Base-by-base conservation (phyloP, 2,113 vertebrate genomes). In the Pavo muticus region DNA sequence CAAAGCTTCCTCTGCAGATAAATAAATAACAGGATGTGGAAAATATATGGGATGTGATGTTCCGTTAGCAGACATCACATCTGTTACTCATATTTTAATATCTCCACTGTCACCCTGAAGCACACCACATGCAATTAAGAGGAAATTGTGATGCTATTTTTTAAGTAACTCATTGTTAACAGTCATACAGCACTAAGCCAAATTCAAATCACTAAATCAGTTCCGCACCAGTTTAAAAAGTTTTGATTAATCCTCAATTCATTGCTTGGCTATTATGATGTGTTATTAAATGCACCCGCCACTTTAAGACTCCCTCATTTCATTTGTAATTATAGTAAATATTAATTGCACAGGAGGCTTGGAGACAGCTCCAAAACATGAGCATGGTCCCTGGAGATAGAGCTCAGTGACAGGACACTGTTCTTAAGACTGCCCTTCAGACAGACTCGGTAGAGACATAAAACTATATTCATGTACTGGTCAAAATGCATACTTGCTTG, bases 61-160 rank as follows among this genome's bases (percentile, higher is more conserved):
- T 68, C 92, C 77, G 86, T 86, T 84, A 92, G 87, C 84, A 74
- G 91, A 82, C 65, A 87, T 45, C 94, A 93, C 95, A 96, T 94
- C 94, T 97, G 95, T 96, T 91, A 81, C 81, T 97, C 91, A 84
- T 89, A 95, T 96, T 97, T 95, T 95, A 96, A 76, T 97, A 93
- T 93, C 89, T 95, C 90, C 72, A 52, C 42, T 74, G 60, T 94
- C 95, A 94, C 63, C 90, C 94, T 76, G 70, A 71, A 96, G 95
- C 73, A 76, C 45, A 88, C 29, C 57, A 67, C 35, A 40, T 54
- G 64, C 92, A 93, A 96, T 96, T 96, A 96, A 92, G 80, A 96
- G 91, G 73, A 95, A 97, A 97, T 32, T 82, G 84, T 64, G 82
- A 37, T 32, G 87, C 64, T 63, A 54, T 85, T 90, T 76, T 91